Evolutionary conservation across 2,888 invertebrate species (phyloP).

Genomic region (Pollenia amentaria): DNA sequence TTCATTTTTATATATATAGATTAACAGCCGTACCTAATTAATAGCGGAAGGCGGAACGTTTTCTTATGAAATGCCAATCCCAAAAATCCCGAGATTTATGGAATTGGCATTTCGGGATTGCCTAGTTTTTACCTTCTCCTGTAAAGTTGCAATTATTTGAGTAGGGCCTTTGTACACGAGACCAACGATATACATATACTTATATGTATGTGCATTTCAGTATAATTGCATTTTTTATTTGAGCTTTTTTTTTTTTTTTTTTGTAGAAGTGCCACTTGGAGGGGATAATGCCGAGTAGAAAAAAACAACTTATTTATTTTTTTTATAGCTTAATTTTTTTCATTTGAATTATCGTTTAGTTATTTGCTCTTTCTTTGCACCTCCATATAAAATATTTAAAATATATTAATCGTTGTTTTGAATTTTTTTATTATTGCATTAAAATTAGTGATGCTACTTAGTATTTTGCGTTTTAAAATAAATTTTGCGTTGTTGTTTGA

Average conservation of each 20-base stretch:
- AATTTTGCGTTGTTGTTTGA: neutral
- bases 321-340: neutral
- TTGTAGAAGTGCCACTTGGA: neutral
- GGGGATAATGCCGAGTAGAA: neutral
- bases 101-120: too few relatives aligned
- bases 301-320: neutral
- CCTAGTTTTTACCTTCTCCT: too few relatives aligned
- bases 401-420: slow-evolving; percentile 21
- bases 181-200: too few relatives aligned
- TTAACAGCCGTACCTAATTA: too few relatives aligned
- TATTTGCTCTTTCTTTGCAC: slow-evolving; percentile 45
- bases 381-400: slow-evolving; percentile 54
- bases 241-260: neutral
- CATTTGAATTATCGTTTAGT: slow-evolving; percentile 19
- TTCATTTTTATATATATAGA: too few relatives aligned
- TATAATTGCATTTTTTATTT: slow-evolving; percentile 10
- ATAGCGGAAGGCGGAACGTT: too few relatives aligned
- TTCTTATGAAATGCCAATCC: too few relatives aligned
- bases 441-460: slow-evolving; percentile 4
- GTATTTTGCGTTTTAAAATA: slow-evolving; percentile 48
- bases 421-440: slow-evolving; percentile 22
- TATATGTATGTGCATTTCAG: neutral
- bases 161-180: too few relatives aligned
- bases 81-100: too few relatives aligned
- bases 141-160: too few relatives aligned